phyloP scores from a whole-genome alignment of 1,140 invertebrate species.

The Trigoniulus corallinus region DNA sequence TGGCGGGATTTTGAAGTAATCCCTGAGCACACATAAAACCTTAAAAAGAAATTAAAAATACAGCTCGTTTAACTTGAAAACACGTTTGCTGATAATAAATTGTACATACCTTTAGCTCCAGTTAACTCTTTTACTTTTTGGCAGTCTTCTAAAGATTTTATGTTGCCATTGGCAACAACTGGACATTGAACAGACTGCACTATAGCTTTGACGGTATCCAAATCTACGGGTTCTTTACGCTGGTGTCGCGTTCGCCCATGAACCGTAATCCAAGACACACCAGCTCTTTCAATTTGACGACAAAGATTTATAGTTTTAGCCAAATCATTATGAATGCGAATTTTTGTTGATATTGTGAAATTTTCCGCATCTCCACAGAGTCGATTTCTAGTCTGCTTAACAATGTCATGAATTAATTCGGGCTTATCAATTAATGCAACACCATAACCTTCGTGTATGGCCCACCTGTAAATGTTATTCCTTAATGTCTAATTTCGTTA shows the following conservation, averaged over 20 bases:
- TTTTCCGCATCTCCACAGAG: conserved; percentile 36
- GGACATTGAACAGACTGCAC: conserved; percentile 54
- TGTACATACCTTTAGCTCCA: conserved; percentile 49
- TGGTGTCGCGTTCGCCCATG: conserved; percentile 76
- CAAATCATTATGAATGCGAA: conserved; percentile 41
- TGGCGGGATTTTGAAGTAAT: conserved; percentile 72
- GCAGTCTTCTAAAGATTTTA: conserved; percentile 53
- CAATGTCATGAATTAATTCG: conserved; percentile 61
- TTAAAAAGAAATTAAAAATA: conserved; percentile 21
- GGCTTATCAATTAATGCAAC: conserved; percentile 66
- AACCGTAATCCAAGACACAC: conserved; percentile 70
- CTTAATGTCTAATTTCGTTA: neutral
- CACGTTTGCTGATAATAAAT: neutral
- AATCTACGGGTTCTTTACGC: conserved; percentile 56
- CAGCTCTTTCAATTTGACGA: conserved; percentile 59
- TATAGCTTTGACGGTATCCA: conserved; percentile 51
- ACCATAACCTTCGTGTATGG: conserved; percentile 77
- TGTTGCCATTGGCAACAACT: conserved; percentile 79
- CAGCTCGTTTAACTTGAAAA: neutral
- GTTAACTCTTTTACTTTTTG: conserved; percentile 42
- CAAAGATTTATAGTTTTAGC: conserved; percentile 52
- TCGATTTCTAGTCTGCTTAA: conserved; percentile 51
- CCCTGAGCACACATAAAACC: conserved; percentile 78
- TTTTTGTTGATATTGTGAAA: conserved; percentile 84
- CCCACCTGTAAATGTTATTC: conserved; percentile 65